Base-by-base conservation (phyloP, 2,113 vertebrate species). In the Lampris megalopsis region DNA sequence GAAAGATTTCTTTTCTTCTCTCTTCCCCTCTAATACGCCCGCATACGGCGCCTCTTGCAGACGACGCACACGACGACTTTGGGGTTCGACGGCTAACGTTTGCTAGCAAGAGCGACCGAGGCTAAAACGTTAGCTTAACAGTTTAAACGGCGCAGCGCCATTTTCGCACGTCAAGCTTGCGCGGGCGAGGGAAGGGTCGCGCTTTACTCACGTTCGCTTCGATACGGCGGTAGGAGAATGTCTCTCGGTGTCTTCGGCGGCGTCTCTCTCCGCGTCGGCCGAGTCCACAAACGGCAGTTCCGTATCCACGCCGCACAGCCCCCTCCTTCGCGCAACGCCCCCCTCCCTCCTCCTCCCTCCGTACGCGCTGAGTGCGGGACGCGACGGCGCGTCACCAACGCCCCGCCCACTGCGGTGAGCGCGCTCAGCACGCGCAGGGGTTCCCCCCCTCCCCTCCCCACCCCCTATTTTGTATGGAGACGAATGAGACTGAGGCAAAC, bases 151-250 rank as follows among this genome's bases (percentile, higher is more conserved):
- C 24, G 24, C 24, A 24, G 24, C 24, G 24, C 24, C 24, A 24
- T 24, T 24, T 24, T 24, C 24, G 24, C 24, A 24, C 24, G 24
- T 24, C 24, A 24, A 24, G 24, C 24, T 37, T 37, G 3, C 8
- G 4, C 41, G 2, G 4, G n/a, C 9, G 43, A n/a, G 10, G 24
- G 2, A 75, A 52, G 5, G 1, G 3, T 1, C 2, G 9, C 0
- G 0, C 54, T 67, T 24, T 79, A 92, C 91, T 92, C 75, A 92
- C 92, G 35, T 89, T 57, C n/a, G 35, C 2, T 48, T 35, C 50
- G 37, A 75, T n/a, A 10, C 49, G 56, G 70, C 63, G 36, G 62
- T 73, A 36, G 56, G n/a, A 59, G 35, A 13, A 6, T 37, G 54
- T 84, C 58, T 58, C 24, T 68, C 67, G n/a, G 43, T 24, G 63